Evolutionary conservation across 2,888 invertebrate genomes (phyloP), one percentile per base, ranked within the genome.

Genomic region (Lepidonotus clava): DNA sequence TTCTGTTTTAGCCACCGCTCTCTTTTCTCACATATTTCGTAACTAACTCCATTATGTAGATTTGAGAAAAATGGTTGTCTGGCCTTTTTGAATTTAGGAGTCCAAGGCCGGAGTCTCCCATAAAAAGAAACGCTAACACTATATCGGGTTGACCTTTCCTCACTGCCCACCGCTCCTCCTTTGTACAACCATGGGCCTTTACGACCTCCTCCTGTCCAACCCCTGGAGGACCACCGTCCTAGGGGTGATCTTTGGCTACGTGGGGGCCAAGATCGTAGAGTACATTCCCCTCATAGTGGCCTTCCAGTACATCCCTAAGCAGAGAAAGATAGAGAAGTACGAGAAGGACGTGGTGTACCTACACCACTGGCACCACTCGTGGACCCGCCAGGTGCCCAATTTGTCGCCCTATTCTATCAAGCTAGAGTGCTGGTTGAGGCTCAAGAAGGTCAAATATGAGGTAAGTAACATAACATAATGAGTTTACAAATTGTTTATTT

Each of bases 391-490:
- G n/a, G 76, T 76, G 24, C 76, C 76, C 6, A 76, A 76, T 28
- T n/a, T 76, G 21, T 76, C 76, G 4, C 76, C 76, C 0, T 76
- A 6, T 38, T 71, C 71, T n/a, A 71, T 76, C 34, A 76, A 76
- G 24, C 76, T 76, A 0, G 76, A 76, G 40, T n/a, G 18, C 18
- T 76, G 76, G 76, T 8, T 76, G 76, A 36, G 76, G 28, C 40
- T 76, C 1, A 28, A 76, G 21, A 76, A 76, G 21, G 38, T 76
- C 36, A 76, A 76, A 18, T 76, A 76, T 38, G 36, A 76, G 40
- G 76, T 76, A 51, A 51, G 51, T 51, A 11, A 14, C n/a, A 61
- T 28, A 24, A 61, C 61, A n/a, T 61, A 61, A 61, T 6, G 11
- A 11, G n/a, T 8, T n/a, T 61, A n/a, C 6, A 61, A 61, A 46